These are phyloP conservation scores for Hozukius guyotensis DNA, from an alignment of 2,797 vertebrate species.

Conservation along the genomic window DNA sequence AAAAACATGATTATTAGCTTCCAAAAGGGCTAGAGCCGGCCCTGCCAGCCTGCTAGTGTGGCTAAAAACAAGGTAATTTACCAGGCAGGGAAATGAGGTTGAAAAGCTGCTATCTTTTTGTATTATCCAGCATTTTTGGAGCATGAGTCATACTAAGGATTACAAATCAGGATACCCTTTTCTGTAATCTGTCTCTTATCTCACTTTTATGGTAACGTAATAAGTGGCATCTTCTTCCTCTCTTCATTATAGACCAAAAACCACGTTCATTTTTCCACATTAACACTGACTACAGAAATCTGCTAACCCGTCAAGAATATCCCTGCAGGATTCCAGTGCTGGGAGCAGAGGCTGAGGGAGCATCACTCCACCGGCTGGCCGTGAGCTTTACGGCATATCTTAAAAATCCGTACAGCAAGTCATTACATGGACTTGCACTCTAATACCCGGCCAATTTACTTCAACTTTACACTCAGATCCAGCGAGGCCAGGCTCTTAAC, in stretches of 20 bases:
- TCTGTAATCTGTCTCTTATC: background rate
- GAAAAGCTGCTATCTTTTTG: background rate
- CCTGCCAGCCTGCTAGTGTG: background rate
- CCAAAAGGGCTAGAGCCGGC: too few relatives aligned
- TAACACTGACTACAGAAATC: background rate
- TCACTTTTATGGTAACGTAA: background rate
- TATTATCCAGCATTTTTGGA: background rate
- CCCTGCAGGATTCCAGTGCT: conserved; percentile 6
- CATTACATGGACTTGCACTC: conserved; percentile 70
- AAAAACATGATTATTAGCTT: too few relatives aligned
- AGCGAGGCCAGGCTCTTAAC: conserved; percentile 48
- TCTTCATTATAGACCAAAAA: background rate
- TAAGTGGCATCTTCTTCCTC: background rate
- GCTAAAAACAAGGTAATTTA: background rate
- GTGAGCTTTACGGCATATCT: conserved; percentile 58
- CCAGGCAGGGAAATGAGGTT: background rate
- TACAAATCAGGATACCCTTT: background rate
- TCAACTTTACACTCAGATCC: conserved; percentile 56
- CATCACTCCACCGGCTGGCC: conserved; percentile 26
- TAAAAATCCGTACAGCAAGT: conserved; percentile 66
- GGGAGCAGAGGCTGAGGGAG: conserved; percentile 25
- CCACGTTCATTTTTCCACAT: background rate
- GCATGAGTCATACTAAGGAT: background rate
- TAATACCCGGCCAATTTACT: conserved; percentile 70
- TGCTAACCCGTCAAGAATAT: conserved; percentile 10